These are phyloP conservation scores for Taenioides sp. DNA, from an alignment of 2,797 vertebrate genomes.

Conservation along the genomic window DNA sequence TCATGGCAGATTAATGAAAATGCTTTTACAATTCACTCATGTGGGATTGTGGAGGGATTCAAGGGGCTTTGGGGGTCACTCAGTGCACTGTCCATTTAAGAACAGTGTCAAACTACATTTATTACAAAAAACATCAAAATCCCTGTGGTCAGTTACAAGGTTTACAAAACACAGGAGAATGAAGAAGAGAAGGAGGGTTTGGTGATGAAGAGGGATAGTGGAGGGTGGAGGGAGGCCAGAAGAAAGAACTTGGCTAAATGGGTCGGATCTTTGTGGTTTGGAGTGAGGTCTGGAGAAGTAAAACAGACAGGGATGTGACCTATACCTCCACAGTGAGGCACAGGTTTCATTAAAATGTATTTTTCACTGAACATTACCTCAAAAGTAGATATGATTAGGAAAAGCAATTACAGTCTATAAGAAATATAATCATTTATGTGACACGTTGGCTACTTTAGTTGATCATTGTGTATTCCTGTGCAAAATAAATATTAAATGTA, in stretches of 20 bases:
- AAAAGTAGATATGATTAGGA: neutral
- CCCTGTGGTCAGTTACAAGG: slow-evolving; percentile 40
- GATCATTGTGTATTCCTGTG: too few species aligned
- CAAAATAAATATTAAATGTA: too few species aligned
- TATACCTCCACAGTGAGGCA: slow-evolving; percentile 32
- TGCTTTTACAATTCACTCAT: slow-evolving; percentile 51
- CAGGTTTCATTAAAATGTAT: neutral
- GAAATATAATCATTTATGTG: neutral
- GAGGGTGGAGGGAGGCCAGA: slow-evolving; percentile 39
- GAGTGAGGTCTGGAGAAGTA: slow-evolving; percentile 42
- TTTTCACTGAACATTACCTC: neutral
- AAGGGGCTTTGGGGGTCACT: slow-evolving; percentile 33
- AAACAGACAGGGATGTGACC: slow-evolving; percentile 43
- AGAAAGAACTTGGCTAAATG: slow-evolving; percentile 51
- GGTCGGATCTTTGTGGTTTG: slow-evolving; percentile 45
- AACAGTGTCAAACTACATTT: slow-evolving; percentile 56
- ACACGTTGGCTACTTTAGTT: too few species aligned
- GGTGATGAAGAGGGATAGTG: slow-evolving; percentile 8
- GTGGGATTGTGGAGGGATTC: slow-evolving; percentile 40
- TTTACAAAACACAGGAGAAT: slow-evolving; percentile 53
- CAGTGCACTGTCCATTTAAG: slow-evolving; percentile 39
- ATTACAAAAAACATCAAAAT: slow-evolving; percentile 52
- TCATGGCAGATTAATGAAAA: slow-evolving; percentile 48
- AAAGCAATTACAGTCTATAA: neutral
- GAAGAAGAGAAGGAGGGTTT: slow-evolving; percentile 16